These are phyloP conservation scores for Dexiosoma caninum DNA, from an alignment of 2,888 invertebrate species.

Conservation along the genomic window DNA sequence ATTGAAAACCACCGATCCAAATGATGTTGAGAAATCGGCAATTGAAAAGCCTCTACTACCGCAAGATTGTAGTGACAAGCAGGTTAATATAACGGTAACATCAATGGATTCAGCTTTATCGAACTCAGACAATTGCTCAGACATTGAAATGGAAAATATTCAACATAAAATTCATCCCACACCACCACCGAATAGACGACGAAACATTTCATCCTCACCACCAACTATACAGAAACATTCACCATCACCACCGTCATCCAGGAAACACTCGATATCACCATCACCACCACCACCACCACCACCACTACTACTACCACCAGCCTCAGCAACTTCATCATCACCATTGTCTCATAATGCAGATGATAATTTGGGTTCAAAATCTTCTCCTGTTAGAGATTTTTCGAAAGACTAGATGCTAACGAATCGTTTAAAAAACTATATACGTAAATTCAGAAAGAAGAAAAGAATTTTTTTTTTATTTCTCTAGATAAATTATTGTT, in stretches of 20 bases:
- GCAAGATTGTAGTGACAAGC: conserved; percentile 72
- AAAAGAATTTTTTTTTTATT: not conserved
- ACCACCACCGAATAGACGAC: conserved; percentile 25
- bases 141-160: conserved; percentile 68
- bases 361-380: conserved; percentile 41
- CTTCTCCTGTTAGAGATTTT: conserved; percentile 36
- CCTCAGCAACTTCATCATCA: conserved; percentile 1
- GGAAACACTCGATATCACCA: conserved; percentile 36
- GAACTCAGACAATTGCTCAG: conserved; percentile 78
- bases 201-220: conserved; percentile 35
- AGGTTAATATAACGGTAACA: conserved; percentile 76
- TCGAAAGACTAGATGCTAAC: conserved; percentile 32
- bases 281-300: conserved; percentile 28
- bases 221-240: conserved; percentile 32
- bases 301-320: conserved; percentile 45
- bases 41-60: conserved; percentile 68
- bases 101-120: conserved; percentile 78
- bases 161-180: conserved; percentile 51
- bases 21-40: conserved; percentile 67
- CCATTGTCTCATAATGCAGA: not conserved
- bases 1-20: conserved; percentile 63
- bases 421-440: not conserved
- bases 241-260: conserved; percentile 24
- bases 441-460: not conserved
- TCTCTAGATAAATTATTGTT: not conserved